These are phyloP conservation scores for Panurus biarmicus DNA, from an alignment of 2,113 vertebrate genomes.

Conservation along the genomic window DNA sequence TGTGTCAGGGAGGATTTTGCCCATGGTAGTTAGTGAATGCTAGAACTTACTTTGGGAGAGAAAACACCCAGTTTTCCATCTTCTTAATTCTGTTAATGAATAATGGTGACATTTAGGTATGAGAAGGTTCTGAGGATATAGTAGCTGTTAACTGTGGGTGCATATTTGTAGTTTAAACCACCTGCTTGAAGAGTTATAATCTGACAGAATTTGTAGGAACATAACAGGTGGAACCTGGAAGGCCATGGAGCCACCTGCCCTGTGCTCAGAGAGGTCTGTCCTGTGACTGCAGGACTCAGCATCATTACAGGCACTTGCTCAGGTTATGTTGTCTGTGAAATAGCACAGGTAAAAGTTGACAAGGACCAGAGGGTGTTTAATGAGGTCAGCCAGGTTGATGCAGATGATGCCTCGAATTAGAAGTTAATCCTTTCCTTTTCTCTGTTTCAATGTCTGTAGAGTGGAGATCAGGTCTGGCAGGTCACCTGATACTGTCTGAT, in stretches of 20 bases:
- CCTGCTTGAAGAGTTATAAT: background rate
- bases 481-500: constrained; percentile 94
- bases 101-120: background rate
- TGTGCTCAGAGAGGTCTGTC: background rate
- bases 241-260: too few relatives aligned
- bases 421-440: background rate
- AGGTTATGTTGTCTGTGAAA: background rate
- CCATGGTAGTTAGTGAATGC: background rate
- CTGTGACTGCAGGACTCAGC: background rate
- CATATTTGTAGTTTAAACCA: background rate
- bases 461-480: constrained; percentile 93
- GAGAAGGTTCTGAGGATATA: background rate
- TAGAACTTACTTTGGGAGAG: background rate
- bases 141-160: background rate
- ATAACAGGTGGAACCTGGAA: background rate
- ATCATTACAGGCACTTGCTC: background rate
- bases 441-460: constrained; percentile 70
- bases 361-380: background rate
- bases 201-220: background rate
- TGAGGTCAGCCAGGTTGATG: too few relatives aligned
- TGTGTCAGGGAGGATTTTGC: background rate
- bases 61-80: background rate
- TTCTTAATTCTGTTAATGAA: background rate
- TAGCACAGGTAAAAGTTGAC: background rate
- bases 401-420: background rate